Evolutionary conservation across 2,797 vertebrate genomes (phyloP), one percentile per base, ranked within the genome.

Genomic region (Fratercula arctica): DNA sequence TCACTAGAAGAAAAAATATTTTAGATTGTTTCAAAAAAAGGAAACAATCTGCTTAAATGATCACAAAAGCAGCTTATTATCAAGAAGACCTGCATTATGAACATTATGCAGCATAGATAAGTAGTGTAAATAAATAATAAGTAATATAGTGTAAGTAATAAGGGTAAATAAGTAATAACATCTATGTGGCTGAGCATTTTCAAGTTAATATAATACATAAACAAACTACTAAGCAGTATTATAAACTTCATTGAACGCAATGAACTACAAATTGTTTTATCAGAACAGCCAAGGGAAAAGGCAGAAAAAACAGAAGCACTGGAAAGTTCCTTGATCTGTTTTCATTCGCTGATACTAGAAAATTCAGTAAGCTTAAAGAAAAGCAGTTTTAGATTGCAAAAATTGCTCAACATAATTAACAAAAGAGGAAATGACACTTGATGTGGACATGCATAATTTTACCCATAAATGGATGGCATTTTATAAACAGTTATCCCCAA

Each of bases 361-460:
- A 90, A 85, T 48, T n/a, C 53, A 69, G 12, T 24, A 51, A 88
- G 26, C 60, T 89, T 76, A 67, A 87, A 86, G 54, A 69, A 95
- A 81, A 87, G 35, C 28, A 43, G 7, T 86, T 29, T 67, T 67
- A 70, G 35, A 20, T 82, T 77, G n/a, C 75, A 91, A 90, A 82
- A 93, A 81, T 2, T 88, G 56, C 51, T 86, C 60, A 90, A 64
- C 13, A 28, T 29, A 89, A 92, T 85, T 73, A 89, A 83, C 46
- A 73, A 75, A 95, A 89, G 79, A 95, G 70, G 89, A 96, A 96
- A 92, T 43, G 7, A 84, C 74, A 84, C 66, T 81, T 60, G 31
- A 92, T 46, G 48, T 37, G 50, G 78, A 83, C 66, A 69, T 50
- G 69, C 18, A 70, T 89, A 81, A 57, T 76, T 96, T 82, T 81